Conservation (phyloP, 2,797 vertebrate species). For the Anguilla pacifica region DNA sequence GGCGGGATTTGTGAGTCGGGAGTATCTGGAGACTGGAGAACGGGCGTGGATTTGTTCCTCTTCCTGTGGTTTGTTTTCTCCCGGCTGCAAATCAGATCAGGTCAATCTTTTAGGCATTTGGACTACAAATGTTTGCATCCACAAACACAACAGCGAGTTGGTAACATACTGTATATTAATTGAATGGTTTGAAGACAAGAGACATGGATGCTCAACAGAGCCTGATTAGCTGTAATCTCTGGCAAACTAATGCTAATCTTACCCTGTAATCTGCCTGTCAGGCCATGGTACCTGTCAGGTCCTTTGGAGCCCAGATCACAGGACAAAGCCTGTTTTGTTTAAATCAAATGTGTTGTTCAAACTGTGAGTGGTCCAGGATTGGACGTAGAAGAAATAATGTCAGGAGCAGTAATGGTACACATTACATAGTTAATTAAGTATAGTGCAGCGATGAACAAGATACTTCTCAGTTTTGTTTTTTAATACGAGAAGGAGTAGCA, state of each 20-base stretch:
- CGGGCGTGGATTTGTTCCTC: background rate
- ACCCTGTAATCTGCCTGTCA: slow-evolving; percentile 40
- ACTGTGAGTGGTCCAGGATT: background rate
- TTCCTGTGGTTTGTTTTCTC: background rate
- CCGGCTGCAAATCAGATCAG: background rate
- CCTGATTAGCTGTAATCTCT: slow-evolving; percentile 47
- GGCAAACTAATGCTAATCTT: slow-evolving; percentile 43
- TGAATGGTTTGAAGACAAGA: background rate
- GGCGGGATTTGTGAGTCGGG: background rate
- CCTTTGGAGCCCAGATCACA: slow-evolving; percentile 16
- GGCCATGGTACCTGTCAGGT: slow-evolving; percentile 22
- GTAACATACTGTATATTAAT: background rate
- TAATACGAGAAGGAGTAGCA: background rate
- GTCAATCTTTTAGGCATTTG: background rate
- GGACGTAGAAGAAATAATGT: background rate
- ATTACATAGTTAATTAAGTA: too few relatives aligned
- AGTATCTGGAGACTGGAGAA: too few relatives aligned
- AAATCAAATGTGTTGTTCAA: background rate
- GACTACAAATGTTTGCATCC: background rate
- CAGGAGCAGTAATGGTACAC: background rate
- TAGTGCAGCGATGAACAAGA: too few relatives aligned
- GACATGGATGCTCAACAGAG: slow-evolving; percentile 27
- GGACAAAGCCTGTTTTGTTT: slow-evolving; percentile 13
- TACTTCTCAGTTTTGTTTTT: too few relatives aligned
- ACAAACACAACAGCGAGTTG: background rate